Evolutionary conservation across 2,888 invertebrate species (phyloP), one percentile per base, ranked within the genome.

Genomic region (Mythimna albipuncta): DNA sequence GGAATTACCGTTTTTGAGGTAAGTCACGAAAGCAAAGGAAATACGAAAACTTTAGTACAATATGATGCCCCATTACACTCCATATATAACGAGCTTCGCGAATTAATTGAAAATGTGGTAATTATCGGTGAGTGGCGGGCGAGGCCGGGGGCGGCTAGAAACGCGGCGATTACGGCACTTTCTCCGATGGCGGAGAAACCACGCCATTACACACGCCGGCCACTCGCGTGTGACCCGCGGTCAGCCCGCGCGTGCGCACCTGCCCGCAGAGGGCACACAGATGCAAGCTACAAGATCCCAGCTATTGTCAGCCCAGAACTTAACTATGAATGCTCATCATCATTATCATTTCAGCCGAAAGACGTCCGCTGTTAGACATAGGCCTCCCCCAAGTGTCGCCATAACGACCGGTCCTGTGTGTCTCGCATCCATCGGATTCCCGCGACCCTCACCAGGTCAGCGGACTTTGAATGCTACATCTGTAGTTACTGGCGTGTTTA

Each of bases 181-280:
- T 86, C 85, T 72, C 77, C 32, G 67, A 69, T 69, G 32, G 69
- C 67, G 71, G 81, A 75, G 87, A 86, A 86, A 86, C 71, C 80
- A 61, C 74, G 77, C 76, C 79, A 85, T 85, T 86, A 85, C 75
- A 69, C 73, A 70, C 69, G 54, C 54, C 63, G 47, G 13, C 71
- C 72, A 52, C 73, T 82, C 72, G 75, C 41, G 63, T 75, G 86
- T 75, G 71, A 76, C 82, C 77, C 69, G 19, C 47, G 66, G 44
- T 9, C 78, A 50, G 52, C 0, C 26, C 19, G 1, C 52, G 16
- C 41, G 57, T 10, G 63, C 19, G 11, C 2, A 10, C n/a, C 11
- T 3, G 47, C 64, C 41, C 10, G 55, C 41, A 4, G 19, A 69
- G 63, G 69, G 65, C 81, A 50, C 6, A 11, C 7, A 52, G 38